Base-by-base conservation (phyloP, 2,888 invertebrate genomes). In the Cartodere bifasciata region DNA sequence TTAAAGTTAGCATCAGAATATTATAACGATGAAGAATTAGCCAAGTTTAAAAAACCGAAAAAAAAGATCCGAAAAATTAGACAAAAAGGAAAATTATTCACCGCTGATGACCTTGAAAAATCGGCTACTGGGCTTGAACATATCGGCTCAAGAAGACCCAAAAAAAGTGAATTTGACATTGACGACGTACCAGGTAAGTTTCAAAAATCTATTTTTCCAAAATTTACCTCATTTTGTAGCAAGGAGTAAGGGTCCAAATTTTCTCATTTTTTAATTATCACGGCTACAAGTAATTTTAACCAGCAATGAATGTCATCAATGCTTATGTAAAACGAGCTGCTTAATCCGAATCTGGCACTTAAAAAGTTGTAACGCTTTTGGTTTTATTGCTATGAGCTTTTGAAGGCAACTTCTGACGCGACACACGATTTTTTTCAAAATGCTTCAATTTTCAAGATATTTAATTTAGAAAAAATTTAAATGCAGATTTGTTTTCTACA, bases 41-140 rank as follows among this genome's bases (percentile, higher is more conserved):
- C 79, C 32, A 83, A 81, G 62, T 91, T 92, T 59, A 92, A 88
- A 59, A 88, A 90, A 55, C 72, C 83, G 28, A 90, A 84, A 59
- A 80, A 73, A 48, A 78, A 73, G 65, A 70, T 78, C 42, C 67
- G 76, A 30, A 84, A 81, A 55, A 65, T 82, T 13, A 60, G 82
- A 1, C 67, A 68, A 23, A 73, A 72, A 48, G 60, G 59, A 23
- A 67, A 68, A 46, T 53, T 63, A 35, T 53, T 85, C 3, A 81
- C 74, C 44, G 81, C 80, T 1, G 83, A 83, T 41, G 84, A 85
- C 49, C 59, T 86, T 15, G 53, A 73, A 27, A 61, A 68, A 2
- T 42, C 62, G 32, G 41, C 37, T 11, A 42, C 42, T 28, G 47
- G 48, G 2, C 54, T 57, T 20, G 50, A 54, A 22, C 40, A 48